Percentiles rank a stretch among this genome's conserved stretches.
Evolutionary conservation across 2,888 invertebrate species (phyloP).

Genomic region (Drosophila borealis): DNA sequence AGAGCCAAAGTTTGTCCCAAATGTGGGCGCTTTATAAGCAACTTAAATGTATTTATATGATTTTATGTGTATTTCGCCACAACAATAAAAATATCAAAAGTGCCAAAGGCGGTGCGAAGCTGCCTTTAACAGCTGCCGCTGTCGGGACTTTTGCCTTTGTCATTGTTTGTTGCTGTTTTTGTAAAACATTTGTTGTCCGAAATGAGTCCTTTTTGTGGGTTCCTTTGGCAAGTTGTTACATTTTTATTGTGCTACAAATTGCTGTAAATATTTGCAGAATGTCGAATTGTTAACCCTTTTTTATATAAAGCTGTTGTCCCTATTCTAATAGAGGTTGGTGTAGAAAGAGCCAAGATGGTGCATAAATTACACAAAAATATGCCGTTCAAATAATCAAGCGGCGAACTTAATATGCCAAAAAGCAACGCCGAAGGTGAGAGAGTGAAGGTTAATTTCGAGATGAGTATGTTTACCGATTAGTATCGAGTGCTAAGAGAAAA

Average conservation of each 20-base stretch:
- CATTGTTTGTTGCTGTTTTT: constrained; percentile 56
- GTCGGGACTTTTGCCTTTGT: constrained; percentile 53
- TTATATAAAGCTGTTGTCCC: constrained; percentile 23
- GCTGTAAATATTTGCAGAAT: constrained; percentile 77
- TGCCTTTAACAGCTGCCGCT: constrained; percentile 57
- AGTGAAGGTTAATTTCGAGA: constrained; percentile 1
- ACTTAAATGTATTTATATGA: constrained; percentile 73
- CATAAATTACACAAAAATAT: constrained; percentile 75
- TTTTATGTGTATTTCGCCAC: constrained; percentile 75
- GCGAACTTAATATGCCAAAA: constrained; percentile 80
- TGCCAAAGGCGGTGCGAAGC: constrained; percentile 26
- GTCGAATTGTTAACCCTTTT: constrained; percentile 73
- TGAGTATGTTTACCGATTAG: constrained; percentile 21
- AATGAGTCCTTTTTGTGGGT: constrained; percentile 61
- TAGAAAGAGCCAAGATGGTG: constrained; percentile 28
- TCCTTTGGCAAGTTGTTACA: constrained; percentile 53
- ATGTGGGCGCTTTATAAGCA: constrained; percentile 46
- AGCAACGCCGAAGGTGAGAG: constrained; percentile 35
- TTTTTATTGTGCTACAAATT: constrained; percentile 79
- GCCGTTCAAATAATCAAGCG: constrained; percentile 72
- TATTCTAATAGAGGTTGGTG: constrained; percentile 23
- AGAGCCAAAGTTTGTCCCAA: constrained; percentile 9
- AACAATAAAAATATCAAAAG: constrained; percentile 75
- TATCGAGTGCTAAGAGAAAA: not conserved
- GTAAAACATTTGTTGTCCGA: constrained; percentile 70